Base-by-base conservation (phyloP, 1,140 invertebrate genomes). In the Drosophila elegans region DNA sequence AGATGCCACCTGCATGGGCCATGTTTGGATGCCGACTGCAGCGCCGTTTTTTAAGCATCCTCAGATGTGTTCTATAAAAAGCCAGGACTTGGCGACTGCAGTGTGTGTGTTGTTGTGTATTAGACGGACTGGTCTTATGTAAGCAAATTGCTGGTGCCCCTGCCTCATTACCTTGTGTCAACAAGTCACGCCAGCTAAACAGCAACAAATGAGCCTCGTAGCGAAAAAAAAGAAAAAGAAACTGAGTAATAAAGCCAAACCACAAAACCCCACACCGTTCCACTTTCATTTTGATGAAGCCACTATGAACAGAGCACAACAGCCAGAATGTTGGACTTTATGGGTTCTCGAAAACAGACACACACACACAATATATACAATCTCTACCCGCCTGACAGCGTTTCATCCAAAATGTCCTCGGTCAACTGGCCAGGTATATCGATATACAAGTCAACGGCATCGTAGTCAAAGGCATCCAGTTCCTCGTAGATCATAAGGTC, bases 141-240 rank as follows among this genome's bases (percentile, higher is more conserved):
- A 88, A 88, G 84, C 76, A 88, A 82, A 80, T 88, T 83, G 84
- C 63, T 56, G 84, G 64, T 74, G 79, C 55, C 68, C 68, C 80
- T 77, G 83, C 66, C 84, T 90, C 84, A 89, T 89, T 89, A 89
- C 85, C 80, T 84, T 89, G 80, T 90, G 84, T 89, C 84, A 89
- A 89, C 84, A 89, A 90, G 85, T 78, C 85, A 84, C 56, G 56
- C 53, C 78, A 76, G 79, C 79, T 63, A 59, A 72, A 42, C 76
- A 89, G 75, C 76, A 66, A 66, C 74, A 82, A 77, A 77, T 76
- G 62, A 56, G 69, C 49, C 55, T 55, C 41, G 57, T 57, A 16
- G 41, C 7, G 25, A 54, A 34, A 60, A 45, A 44, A 49, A 60
- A 45, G 36, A 49, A n/a, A 49, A 77, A 13, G 39, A 62, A 62